Evolutionary conservation across 2,113 vertebrate genomes (phyloP).

Genomic region (Platysternon megacephalum): DNA sequence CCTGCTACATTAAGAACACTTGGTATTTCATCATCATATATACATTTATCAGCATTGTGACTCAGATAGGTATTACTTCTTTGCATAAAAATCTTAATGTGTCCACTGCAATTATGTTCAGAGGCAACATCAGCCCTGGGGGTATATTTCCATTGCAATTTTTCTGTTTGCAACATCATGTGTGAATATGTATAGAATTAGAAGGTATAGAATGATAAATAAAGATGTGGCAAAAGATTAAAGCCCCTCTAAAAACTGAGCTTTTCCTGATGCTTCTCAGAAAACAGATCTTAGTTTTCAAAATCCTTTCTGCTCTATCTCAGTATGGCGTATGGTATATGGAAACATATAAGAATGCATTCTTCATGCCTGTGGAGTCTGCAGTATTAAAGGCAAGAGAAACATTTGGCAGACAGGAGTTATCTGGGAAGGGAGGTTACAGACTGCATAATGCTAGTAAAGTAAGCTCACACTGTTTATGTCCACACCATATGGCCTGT

Average conservation of each 20-base stretch:
- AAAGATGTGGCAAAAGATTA: neutral
- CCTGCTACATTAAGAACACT: conserved; percentile 58
- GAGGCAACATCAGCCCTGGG: neutral
- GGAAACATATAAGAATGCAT: neutral
- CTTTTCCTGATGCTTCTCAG: neutral
- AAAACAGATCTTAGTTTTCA: neutral
- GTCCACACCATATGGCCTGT: conserved; percentile 23
- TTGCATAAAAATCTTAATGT: conserved; percentile 47
- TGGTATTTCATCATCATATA: conserved; percentile 57
- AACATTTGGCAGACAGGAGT: conserved; percentile 26
- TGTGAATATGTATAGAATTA: neutral
- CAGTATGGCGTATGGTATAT: neutral
- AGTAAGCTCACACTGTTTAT: conserved; percentile 53
- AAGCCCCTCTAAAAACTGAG: neutral
- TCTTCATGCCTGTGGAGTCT: conserved; percentile 4
- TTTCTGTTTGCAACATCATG: neutral
- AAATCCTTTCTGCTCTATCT: neutral
- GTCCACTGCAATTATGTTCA: conserved; percentile 2
- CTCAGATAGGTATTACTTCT: conserved; percentile 9
- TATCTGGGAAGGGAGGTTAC: conserved; percentile 36
- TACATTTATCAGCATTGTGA: conserved; percentile 61
- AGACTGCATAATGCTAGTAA: conserved; percentile 33
- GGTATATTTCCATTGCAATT: neutral
- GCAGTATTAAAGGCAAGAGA: conserved; percentile 17
- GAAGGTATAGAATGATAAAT: neutral